Evolutionary conservation across 1,140 invertebrate species (phyloP).

Genomic region (Bombyx mori): DNA sequence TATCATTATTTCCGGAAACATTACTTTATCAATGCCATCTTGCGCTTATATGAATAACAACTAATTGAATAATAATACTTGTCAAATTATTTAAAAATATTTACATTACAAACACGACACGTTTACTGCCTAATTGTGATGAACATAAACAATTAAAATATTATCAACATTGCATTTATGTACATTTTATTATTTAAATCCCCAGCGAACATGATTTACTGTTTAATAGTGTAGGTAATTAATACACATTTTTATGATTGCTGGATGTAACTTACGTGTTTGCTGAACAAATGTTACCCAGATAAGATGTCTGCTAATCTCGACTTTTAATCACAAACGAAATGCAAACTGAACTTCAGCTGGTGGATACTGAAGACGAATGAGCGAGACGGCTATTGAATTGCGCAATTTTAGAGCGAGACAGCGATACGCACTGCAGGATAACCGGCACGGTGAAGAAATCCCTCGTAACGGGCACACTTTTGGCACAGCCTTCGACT

Average conservation of each 20-base stretch:
- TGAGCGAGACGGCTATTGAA: constrained; percentile 28
- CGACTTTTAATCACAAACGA: constrained; percentile 33
- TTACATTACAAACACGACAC: no score
- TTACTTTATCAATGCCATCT: no score
- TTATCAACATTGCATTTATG: no score
- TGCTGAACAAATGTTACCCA: constrained; percentile 38
- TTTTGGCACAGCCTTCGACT: constrained; percentile 28
- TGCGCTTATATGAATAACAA: no score
- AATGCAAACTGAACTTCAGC: constrained; percentile 23
- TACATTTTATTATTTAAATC: no score
- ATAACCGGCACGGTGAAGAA: constrained; percentile 13
- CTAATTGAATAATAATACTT: no score
- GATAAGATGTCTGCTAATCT: constrained; percentile 28
- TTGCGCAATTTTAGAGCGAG: constrained; percentile 43
- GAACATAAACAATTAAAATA: no score
- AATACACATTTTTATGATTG: no score
- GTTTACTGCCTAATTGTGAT: no score
- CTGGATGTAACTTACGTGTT: constrained; percentile 42
- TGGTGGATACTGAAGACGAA: constrained; percentile 11
- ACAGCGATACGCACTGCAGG: constrained; percentile 26
- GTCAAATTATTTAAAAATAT: no score
- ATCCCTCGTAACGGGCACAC: constrained; percentile 18
- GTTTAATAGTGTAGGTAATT: not conserved
- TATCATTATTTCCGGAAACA: no score
- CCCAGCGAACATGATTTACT: not conserved